Conservation (phyloP, 1,140 invertebrate genomes). For the Hycleus phaleratus region DNA sequence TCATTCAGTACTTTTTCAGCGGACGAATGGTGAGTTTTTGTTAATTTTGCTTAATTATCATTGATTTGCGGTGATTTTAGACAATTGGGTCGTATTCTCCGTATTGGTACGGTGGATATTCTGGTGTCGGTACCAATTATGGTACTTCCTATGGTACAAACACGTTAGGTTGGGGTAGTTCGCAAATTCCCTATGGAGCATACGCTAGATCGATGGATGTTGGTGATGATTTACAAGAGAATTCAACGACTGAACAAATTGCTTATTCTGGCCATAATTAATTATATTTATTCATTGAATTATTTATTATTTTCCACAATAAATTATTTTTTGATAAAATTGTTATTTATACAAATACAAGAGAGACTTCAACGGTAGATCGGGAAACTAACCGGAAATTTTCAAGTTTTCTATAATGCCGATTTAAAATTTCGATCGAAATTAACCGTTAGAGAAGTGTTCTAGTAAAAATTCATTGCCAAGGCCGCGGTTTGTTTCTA, state of each 20-base stretch:
- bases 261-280: slow-evolving; percentile 18
- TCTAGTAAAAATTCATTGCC: too few species aligned
- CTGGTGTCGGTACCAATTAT: neutral
- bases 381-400: too few species aligned
- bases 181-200: slow-evolving; percentile 16
- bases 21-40: slow-evolving; percentile 1
- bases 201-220: slow-evolving; percentile 27
- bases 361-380: too few species aligned
- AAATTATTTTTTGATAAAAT: neutral
- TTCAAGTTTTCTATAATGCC: too few species aligned
- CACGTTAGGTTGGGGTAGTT: slow-evolving; percentile 17
- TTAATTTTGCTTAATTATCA: neutral
- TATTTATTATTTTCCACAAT: neutral
- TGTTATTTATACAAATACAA: too few species aligned
- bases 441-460: too few species aligned
- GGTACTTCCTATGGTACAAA: slow-evolving; percentile 22
- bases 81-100: neutral
- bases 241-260: slow-evolving; percentile 2
- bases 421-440: too few species aligned
- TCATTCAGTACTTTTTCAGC: slow-evolving; percentile 56
- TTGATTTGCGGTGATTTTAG: neutral
- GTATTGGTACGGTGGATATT: neutral
- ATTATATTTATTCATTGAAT: slow-evolving; percentile 13
- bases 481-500: too few species aligned
- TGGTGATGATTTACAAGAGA: neutral